Evolutionary conservation across 2,113 vertebrate species (phyloP), one percentile per base, ranked within the genome.

Genomic region (Ornithorhynchus anatinus): DNA sequence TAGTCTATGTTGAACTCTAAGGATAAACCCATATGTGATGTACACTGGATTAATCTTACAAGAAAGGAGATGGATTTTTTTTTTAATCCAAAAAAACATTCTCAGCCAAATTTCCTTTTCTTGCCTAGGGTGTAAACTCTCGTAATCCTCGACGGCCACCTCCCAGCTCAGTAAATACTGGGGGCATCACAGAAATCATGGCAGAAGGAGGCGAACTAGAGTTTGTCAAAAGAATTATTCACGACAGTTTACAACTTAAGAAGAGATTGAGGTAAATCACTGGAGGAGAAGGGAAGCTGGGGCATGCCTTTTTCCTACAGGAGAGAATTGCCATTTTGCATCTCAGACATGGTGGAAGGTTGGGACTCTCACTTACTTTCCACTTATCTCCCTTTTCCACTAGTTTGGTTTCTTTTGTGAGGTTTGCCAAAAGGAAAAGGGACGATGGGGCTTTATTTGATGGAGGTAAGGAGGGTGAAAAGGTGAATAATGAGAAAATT

Each of bases 211-310:
- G 98, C 19, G 98, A 99, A 76, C 88, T 99, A 66, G 98, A 99
- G 87, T 99, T 99, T 91, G 97, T 99, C 66, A 99, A 99, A 88
- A 96, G 96, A 89, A 99, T 99, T 86, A 99, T 99, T 85, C 98
- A 99, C n/a, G 98, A 99, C 89, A 99, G 98, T 87, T 90, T 99
- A 75, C 96, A 99, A 36, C 95, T 99, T 61, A 98, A 97, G 89
- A 97, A 91, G 80, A 95, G 96, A 61, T 92, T 99, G 58, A 87
- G 97, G 98, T 98, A 89, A 84, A 89, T 50, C 32, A 23, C 10
- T 53, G 64, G 42, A 59, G 27, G 5, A 67, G 10, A 16, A 29
- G 29, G 37, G n/a, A 4, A 68, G 16, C 71, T 52, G 71, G 50
- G 47, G n/a, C 17, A 7, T n/a, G 2, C 1, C 38, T 5, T 58